phyloP scores from a whole-genome alignment of 2,113 vertebrate species.

The Antidorcas marsupialis region DNA sequence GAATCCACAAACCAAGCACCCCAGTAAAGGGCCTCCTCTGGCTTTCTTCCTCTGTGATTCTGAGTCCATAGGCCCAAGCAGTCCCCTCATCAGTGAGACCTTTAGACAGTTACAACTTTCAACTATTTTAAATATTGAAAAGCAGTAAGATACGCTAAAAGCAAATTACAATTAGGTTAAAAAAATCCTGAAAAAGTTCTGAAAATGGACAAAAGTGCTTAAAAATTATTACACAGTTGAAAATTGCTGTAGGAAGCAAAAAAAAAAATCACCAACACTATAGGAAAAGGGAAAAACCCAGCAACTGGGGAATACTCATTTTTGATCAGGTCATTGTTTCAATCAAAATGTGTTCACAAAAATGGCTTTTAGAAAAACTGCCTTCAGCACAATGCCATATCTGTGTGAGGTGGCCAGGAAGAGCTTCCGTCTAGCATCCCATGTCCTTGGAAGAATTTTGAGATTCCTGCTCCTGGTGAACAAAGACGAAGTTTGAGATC shows the following conservation, averaged over 20 bases:
- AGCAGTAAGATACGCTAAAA: background rate
- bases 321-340: background rate
- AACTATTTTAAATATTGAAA: background rate
- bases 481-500: background rate
- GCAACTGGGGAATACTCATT: background rate
- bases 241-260: background rate
- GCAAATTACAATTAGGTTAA: background rate
- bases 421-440: background rate
- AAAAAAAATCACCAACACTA: background rate
- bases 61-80: background rate
- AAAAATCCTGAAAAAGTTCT: background rate
- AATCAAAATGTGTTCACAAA: background rate
- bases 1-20: background rate
- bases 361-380: background rate
- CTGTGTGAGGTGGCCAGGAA: background rate
- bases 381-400: background rate
- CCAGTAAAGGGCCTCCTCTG: background rate
- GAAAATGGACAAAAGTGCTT: background rate
- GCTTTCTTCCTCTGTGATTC: background rate
- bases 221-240: background rate
- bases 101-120: background rate
- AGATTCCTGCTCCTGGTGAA: background rate
- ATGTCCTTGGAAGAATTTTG: background rate
- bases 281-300: background rate
- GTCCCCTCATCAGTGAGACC: background rate